phyloP scores from a whole-genome alignment of 2,113 vertebrate genomes.

The Cacatua alba region DNA sequence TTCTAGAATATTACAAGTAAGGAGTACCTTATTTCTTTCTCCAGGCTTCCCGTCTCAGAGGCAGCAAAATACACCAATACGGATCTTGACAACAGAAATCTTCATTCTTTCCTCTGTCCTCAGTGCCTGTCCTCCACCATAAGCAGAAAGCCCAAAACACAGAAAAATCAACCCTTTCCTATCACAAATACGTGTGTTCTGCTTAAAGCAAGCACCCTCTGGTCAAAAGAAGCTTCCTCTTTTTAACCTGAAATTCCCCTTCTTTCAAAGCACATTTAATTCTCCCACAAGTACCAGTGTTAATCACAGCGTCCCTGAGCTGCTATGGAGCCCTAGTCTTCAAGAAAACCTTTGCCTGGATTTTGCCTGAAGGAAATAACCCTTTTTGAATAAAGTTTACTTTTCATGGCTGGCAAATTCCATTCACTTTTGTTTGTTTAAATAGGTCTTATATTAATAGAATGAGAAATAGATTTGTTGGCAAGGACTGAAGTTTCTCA shows the following conservation, averaged over 20 bases:
- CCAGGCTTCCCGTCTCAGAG: background rate
- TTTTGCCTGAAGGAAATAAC: constrained; percentile 19
- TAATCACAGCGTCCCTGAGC: background rate
- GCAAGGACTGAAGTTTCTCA: background rate
- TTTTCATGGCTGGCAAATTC: background rate
- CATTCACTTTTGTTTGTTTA: constrained; percentile 22
- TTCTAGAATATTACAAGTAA: background rate
- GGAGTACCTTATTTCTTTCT: background rate
- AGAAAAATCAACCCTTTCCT: background rate
- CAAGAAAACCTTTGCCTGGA: background rate
- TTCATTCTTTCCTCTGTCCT: background rate
- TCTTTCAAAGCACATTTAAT: constrained; percentile 1
- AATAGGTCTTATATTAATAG: background rate
- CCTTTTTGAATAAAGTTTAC: background rate
- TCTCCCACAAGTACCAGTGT: background rate
- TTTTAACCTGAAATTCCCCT: constrained; percentile 53
- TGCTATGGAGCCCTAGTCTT: background rate
- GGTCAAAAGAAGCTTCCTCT: constrained; percentile 36
- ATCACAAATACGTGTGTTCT: background rate
- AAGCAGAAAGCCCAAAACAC: background rate
- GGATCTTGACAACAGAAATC: background rate
- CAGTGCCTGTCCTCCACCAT: background rate
- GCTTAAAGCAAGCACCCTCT: background rate
- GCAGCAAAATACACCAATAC: background rate
- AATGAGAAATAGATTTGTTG: background rate